Percentiles rank a stretch among this genome's conserved stretches.
These are phyloP conservation scores for Drosophila ohnishii DNA, from an alignment of 1,140 invertebrate species.

Conservation along the genomic window DNA sequence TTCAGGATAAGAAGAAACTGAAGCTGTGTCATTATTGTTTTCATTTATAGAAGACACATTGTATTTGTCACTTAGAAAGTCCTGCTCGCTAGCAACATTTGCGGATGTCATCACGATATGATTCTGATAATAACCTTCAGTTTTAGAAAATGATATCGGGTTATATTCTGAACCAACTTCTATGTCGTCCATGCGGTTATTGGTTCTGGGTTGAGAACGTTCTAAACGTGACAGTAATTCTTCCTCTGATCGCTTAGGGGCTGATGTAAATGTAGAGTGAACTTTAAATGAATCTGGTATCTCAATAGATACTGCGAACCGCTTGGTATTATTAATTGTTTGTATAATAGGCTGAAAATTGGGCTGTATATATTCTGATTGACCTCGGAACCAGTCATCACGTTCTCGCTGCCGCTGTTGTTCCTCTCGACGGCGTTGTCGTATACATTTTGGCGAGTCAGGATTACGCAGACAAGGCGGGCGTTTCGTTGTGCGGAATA, in stretches of 20 bases:
- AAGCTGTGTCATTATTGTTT: constrained; percentile 32
- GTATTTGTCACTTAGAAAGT: constrained; percentile 50
- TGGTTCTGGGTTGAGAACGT: constrained; percentile 58
- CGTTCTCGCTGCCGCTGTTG: constrained; percentile 71
- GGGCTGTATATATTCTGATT: constrained; percentile 63
- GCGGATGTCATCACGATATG: constrained; percentile 65
- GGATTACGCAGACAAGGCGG: constrained; percentile 72
- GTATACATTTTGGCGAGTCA: constrained; percentile 68
- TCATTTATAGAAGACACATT: constrained; percentile 4
- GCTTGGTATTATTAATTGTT: constrained; percentile 75
- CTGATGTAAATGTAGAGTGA: constrained; percentile 15
- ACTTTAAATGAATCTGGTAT: constrained; percentile 76
- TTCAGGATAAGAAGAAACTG: constrained; percentile 58
- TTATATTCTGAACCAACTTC: constrained; percentile 18
- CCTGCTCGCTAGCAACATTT: constrained; percentile 46
- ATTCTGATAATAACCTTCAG: constrained; percentile 49
- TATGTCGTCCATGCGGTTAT: constrained; percentile 37
- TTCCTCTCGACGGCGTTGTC: constrained; percentile 70
- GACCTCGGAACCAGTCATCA: constrained; percentile 72
- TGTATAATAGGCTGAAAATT: constrained; percentile 70
- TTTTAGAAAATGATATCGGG: constrained; percentile 5
- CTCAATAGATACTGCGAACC: constrained; percentile 75
- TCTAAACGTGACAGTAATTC: constrained; percentile 61
- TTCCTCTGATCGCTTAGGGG: constrained; percentile 27
- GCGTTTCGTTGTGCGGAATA: constrained; percentile 58